A percentile compares a stretch with the other conserved stretches of the same genome.
Conservation (phyloP, 2,888 invertebrate genomes). For the Stramonita haemastoma region DNA sequence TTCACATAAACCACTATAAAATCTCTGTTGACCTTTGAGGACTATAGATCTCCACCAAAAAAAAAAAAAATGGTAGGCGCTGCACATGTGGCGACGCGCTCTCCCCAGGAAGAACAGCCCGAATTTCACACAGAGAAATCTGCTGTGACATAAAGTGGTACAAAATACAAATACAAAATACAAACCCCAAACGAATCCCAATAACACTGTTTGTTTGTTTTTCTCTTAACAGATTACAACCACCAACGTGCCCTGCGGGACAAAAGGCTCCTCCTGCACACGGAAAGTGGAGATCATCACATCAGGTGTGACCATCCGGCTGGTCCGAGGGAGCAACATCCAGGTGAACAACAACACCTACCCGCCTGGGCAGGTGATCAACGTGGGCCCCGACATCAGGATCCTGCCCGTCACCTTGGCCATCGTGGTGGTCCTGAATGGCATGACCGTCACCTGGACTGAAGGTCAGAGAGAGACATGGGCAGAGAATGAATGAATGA, state of each 20-base stretch:
- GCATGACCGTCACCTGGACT: conserved; percentile 43
- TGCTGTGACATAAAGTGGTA: no score
- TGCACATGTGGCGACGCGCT: no score
- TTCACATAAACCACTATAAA: no score
- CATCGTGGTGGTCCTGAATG: not conserved
- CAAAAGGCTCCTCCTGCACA: conserved; percentile 31
- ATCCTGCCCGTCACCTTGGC: conserved; percentile 35
- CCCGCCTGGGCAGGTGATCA: not conserved
- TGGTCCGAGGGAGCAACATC: conserved; percentile 31
- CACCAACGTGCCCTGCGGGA: conserved; percentile 38
- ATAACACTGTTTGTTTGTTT: no score
- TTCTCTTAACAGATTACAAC: conserved; percentile 28
- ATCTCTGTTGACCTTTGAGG: no score
- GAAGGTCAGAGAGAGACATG: conserved; percentile 25
- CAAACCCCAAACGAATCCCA: no score
- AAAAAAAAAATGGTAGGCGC: no score
- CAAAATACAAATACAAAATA: no score
- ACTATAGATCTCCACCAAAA: no score
- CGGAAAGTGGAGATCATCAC: conserved; percentile 34
- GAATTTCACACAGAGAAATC: no score
- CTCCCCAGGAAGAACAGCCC: no score
- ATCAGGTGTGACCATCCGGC: conserved; percentile 34
- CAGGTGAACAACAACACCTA: conserved; percentile 39
- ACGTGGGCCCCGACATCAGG: conserved; percentile 9
- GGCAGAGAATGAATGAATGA: no score